Base-by-base conservation (phyloP, 2,797 vertebrate species). In the Phaenicophaeus curvirostris region DNA sequence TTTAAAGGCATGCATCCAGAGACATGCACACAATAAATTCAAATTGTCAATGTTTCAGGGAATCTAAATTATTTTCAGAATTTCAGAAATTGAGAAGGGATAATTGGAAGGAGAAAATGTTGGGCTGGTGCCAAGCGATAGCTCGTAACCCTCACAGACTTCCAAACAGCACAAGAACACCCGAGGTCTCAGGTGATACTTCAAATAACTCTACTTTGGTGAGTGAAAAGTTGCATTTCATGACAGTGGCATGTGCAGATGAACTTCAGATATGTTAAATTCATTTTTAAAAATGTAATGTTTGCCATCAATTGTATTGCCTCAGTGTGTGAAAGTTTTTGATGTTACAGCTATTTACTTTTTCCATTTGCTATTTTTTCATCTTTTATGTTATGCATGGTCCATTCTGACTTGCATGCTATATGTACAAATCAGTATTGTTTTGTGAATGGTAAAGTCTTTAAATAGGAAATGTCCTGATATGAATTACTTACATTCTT, bases 31-130 rank as follows among this genome's bases (percentile, higher is more conserved):
- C 65, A 85, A 94, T 67, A 92, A 84, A 85, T 89, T 95, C 39
- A 71, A 95, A 96, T 72, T 67, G 79, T 95, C 93, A 95, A 75
- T 98, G 96, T 98, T 98, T 98, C 97, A 98, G 98, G 97, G 97
- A 97, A 96, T 98, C 94, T 98, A 98, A 98, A 98, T 98, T 98
- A 97, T 98, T 98, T 98, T 98, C 98, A 98, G 98, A 97, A 98
- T 98, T 98, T 97, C 98, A 98, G 98, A 97, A 97, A 97, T 97
- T 98, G 98, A 98, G 96, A 97, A 97, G 97, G 98, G 97, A 95
- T 98, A 98, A 98, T 96, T 97, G 98, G 98, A 98, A 98, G 97
- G 96, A 98, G 97, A 98, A 97, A 98, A 98, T 98, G 98, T 94
- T 98, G 98, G 98, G 98, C 97, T 98, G 98, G 98, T 98, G 98